Base-by-base conservation (phyloP, 1,140 invertebrate genomes). In the Cydia strobilella region DNA sequence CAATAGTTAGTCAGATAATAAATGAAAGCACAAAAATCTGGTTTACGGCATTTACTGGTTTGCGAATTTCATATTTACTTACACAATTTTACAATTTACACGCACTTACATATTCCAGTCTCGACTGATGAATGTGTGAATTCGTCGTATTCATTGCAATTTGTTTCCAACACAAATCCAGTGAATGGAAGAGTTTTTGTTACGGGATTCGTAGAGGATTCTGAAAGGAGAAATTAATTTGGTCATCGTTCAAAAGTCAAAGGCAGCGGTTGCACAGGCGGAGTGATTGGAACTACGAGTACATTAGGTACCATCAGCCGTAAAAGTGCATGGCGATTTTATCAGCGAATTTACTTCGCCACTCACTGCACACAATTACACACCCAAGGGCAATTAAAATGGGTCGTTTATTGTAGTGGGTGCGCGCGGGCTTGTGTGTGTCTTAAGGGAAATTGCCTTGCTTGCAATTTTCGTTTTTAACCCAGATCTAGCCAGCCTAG, bases 1-100 rank as follows among this genome's bases (percentile, higher is more conserved):
- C 42, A 45, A 45, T 13, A 63, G 27, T 65, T 7, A 9, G 13
- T 62, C 20, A 23, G 15, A 62, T 25, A 18, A 62, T 13, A 65
- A 63, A 18, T 18, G n/a, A 39, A 69, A 35, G 12, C 25, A 63
- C 25, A 69, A 39, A 59, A 35, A 39, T 69, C n/a, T 9, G 9
- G 10, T 42, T 69, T 35, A 3, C 0, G 4, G 18, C 15, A 18
- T 69, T 69, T 69, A 69, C 15, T 69, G 1, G n/a, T 18, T 39
- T 12, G 2, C 27, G 6, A 69, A 39, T 69, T 69, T 69, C 15
- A 69, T 59, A 59, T 69, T 35, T 69, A 39, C 65, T 35, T 69
- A 39, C 65, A 39, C 54, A 1, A 18, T 69, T 69, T 69, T 23
- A 69, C 65, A 35, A 42, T 18, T 35, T 27, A 69, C 31, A 42